phyloP scores from a whole-genome alignment of 2,888 invertebrate species.

The Aelia acuminata region DNA sequence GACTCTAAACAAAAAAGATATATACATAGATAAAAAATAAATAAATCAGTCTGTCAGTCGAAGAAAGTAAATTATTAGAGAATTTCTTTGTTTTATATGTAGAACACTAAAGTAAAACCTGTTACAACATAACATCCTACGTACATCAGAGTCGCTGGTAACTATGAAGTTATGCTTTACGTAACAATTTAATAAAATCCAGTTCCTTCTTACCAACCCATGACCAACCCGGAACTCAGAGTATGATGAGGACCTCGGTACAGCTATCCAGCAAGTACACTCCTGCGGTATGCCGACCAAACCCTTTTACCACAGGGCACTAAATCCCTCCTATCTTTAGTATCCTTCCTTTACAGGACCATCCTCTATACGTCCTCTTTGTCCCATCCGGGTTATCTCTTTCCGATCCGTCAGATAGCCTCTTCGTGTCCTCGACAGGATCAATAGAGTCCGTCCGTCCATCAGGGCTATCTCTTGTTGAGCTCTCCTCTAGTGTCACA shows the following conservation, averaged over 20 bases:
- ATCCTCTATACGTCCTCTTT: slow-evolving; percentile 21
- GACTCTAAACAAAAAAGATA: too few species aligned
- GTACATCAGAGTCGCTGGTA: too few species aligned
- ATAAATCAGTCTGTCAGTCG: too few species aligned
- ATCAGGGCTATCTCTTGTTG: background rate
- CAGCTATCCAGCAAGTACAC: background rate
- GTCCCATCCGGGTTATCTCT: slow-evolving; percentile 18
- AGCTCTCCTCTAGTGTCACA: slow-evolving; percentile 34
- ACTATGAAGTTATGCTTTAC: too few species aligned
- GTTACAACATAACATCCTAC: too few species aligned
- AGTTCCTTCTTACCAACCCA: too few species aligned
- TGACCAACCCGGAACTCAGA: background rate
- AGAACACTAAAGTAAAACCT: too few species aligned
- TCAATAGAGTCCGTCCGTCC: slow-evolving; percentile 42
- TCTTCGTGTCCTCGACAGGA: slow-evolving; percentile 9
- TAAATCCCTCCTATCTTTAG: slow-evolving; percentile 50
- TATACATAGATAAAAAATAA: too few species aligned
- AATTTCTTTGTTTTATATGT: too few species aligned
- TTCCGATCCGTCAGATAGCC: slow-evolving; percentile 44
- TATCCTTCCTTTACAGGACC: slow-evolving; percentile 44
- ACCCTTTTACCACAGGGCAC: slow-evolving; percentile 40
- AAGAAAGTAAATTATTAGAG: too few species aligned
- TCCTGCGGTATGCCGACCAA: slow-evolving; percentile 11
- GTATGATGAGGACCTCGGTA: background rate
- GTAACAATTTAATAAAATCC: too few species aligned